Evolutionary conservation across 2,888 invertebrate genomes (phyloP).

Genomic region (Harpalus rubripes): DNA sequence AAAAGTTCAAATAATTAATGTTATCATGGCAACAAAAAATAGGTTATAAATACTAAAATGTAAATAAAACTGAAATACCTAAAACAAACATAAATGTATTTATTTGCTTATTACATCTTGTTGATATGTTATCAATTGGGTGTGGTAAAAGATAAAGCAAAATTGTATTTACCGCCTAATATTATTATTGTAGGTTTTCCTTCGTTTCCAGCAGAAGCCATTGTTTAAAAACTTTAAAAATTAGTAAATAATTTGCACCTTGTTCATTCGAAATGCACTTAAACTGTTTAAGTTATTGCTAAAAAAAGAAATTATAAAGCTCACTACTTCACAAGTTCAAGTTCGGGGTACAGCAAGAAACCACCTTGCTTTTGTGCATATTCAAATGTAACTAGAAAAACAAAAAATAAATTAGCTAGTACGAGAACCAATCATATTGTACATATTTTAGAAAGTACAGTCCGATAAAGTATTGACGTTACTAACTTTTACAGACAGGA

Average conservation of each 20-base stretch:
- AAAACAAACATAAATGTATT: too few relatives aligned
- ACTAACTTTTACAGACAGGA: too few relatives aligned
- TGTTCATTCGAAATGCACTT: slow-evolving; percentile 13
- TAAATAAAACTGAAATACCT: background rate
- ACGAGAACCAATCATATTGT: background rate
- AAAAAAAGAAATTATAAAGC: slow-evolving; percentile 20
- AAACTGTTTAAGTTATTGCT: background rate
- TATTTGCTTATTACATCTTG: background rate
- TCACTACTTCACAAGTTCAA: slow-evolving; percentile 21
- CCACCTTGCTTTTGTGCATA: slow-evolving; percentile 2
- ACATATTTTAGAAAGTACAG: slow-evolving; percentile 5
- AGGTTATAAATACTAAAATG: slow-evolving; percentile 19
- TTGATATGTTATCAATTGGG: slow-evolving; percentile 49
- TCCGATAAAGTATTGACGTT: background rate
- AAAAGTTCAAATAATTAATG: background rate
- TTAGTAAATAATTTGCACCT: slow-evolving; percentile 26
- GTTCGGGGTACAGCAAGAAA: slow-evolving; percentile 12
- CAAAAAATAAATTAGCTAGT: slow-evolving; percentile 2
- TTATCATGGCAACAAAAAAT: slow-evolving; percentile 7
- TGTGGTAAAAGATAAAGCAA: slow-evolving; percentile 74
- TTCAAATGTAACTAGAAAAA: slow-evolving; percentile 12
- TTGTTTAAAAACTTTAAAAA: slow-evolving; percentile 23
- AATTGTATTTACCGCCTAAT: slow-evolving; percentile 72
- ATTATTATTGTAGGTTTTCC: slow-evolving; percentile 72
- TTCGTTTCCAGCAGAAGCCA: slow-evolving; percentile 47